Base-by-base conservation (phyloP, 2,113 vertebrate genomes). In the Corvus hawaiiensis region DNA sequence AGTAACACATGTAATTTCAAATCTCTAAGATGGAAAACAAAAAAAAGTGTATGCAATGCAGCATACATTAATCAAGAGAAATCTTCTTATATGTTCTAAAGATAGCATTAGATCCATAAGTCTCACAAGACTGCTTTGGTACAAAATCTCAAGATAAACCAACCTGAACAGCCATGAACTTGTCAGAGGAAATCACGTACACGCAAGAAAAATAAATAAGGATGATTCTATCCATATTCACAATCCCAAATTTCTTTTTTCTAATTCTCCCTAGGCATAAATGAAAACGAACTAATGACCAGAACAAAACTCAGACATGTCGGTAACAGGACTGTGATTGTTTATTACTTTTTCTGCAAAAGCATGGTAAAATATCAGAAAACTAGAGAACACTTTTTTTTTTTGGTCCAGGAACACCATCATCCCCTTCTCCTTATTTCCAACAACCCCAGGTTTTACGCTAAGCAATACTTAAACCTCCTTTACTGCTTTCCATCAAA, bases 131-230 rank as follows among this genome's bases (percentile, higher is more conserved):
- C 24, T 33, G 12, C 35, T 46, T 19, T 28, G 35, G 11, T 62
- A 69, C 16, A 69, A 73, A 83, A 69, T 18, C 24, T 32, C 28
- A 76, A 69, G 55, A 67, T 7, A 85, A 84, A 68, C 10, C 61
- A 84, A 64, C 32, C 1, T 56, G 14, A 92, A 58, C 10, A 62
- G 49, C 26, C 63, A 48, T 1, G 1, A 76, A 49, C 0, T 2
- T 46, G 6, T n/a, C 5, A 1, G 43, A 61, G 83, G 30, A 88
- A 76, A 83, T 39, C 46, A 33, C 0, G 0, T 5, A 62, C 1
- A 19, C 24, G 6, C 32, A 62, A 55, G 63, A 69, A 55, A 66
- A 74, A 66, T 30, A 87, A 84, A 21, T 32, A 74, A 19, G 26
- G 13, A 8, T 41, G 37, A 90, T 56, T 27, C 35, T 39, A 28